Evolutionary conservation across 2,888 invertebrate species (phyloP).

Genomic region (Drosophila anceps): DNA sequence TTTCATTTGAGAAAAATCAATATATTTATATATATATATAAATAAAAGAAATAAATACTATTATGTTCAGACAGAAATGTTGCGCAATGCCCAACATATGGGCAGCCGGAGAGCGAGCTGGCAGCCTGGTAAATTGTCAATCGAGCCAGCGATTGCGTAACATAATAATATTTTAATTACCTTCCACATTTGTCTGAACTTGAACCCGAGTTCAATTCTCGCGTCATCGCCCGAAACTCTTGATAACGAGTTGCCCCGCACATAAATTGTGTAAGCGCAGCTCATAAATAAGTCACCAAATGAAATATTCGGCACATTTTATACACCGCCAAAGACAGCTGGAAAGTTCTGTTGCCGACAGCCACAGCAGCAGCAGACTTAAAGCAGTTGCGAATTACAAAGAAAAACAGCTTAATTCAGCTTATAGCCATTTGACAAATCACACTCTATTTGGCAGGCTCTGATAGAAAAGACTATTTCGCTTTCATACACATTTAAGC

Average conservation of each 20-base stretch:
- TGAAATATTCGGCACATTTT: conserved; percentile 37
- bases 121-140: conserved; percentile 47
- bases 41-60: conserved; percentile 10
- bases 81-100: conserved; percentile 32
- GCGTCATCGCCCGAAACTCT: conserved; percentile 41
- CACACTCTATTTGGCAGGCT: conserved; percentile 2
- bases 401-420: conserved; percentile 5
- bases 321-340: not conserved
- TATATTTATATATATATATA: not conserved
- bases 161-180: conserved; percentile 73
- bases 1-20: conserved; percentile 31
- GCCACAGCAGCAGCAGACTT: not conserved
- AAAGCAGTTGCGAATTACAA: conserved; percentile 19
- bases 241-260: conserved; percentile 23
- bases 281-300: conserved; percentile 58
- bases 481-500: not conserved
- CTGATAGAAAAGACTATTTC: not conserved
- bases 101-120: conserved; percentile 9
- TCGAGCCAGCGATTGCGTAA: conserved; percentile 58
- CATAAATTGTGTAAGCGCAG: conserved; percentile 37
- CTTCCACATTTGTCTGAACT: conserved; percentile 67
- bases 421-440: not conserved
- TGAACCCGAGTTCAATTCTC: conserved; percentile 66
- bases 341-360: not conserved
- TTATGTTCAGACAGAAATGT: conserved; percentile 24